Evolutionary conservation across 37 sponge, comb jelly and placozoan genomes (phyloP).

Genomic region (Ephydatia muelleri): DNA sequence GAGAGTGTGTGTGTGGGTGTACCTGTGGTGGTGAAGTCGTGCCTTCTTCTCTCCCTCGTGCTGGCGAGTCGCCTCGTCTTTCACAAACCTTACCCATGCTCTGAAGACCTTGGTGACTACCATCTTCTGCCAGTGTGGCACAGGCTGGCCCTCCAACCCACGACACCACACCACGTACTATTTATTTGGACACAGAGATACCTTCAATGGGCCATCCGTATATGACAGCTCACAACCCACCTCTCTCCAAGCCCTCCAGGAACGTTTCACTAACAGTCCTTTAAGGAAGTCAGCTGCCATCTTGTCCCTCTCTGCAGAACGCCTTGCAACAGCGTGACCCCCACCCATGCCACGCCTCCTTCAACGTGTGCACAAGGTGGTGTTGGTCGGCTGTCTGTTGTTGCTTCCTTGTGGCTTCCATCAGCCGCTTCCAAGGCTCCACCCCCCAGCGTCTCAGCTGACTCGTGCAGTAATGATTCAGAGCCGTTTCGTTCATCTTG

Average conservation of each 20-base stretch:
- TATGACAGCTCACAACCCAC: no score
- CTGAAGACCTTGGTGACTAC: constrained; percentile 24
- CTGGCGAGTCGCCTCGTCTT: constrained; percentile 18
- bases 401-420: not conserved
- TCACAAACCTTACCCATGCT: constrained; percentile 49
- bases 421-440: constrained; percentile 48
- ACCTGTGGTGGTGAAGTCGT: constrained; percentile 33
- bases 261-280: not conserved
- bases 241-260: constrained; percentile 40
- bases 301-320: constrained; percentile 3
- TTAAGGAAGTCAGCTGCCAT: constrained; percentile 19
- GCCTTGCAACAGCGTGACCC: not conserved
- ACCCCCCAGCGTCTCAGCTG: constrained; percentile 30
- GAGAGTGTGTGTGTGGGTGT: not conserved
- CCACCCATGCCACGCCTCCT: constrained; percentile 2
- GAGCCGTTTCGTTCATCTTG: constrained; percentile 20
- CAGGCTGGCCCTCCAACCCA: constrained; percentile 13
- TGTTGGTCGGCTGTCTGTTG: constrained; percentile 11
- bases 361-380: not conserved
- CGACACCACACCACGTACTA: constrained; percentile 31
- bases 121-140: not conserved
- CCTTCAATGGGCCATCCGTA: no score
- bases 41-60: constrained; percentile 71
- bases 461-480: constrained; percentile 10
- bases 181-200: no score